Evolutionary conservation across 2,888 invertebrate genomes (phyloP).

Genomic region (Eretmocerus hayati): DNA sequence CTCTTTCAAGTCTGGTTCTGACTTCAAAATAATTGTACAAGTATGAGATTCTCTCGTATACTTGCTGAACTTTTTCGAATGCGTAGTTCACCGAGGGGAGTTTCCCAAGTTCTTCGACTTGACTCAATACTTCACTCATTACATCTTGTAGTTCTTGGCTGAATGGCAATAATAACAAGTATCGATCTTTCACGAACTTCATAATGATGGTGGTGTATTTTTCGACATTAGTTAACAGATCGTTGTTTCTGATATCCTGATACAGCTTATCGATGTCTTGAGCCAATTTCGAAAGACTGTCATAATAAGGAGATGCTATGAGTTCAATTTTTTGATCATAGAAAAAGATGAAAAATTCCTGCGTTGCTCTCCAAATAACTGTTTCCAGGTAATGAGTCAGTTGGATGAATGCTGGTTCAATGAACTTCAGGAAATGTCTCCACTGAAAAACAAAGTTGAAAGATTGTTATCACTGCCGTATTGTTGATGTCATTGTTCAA

Average conservation of each 20-base stretch:
- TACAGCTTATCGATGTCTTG: slow-evolving; percentile 74
- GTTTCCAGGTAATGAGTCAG: slow-evolving; percentile 70
- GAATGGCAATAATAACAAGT: slow-evolving; percentile 61
- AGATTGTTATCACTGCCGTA: too few relatives aligned
- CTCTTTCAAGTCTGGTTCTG: slow-evolving; percentile 59
- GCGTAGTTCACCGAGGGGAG: slow-evolving; percentile 56
- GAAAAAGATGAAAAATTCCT: slow-evolving; percentile 71
- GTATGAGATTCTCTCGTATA: slow-evolving; percentile 60
- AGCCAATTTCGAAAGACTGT: slow-evolving; percentile 70
- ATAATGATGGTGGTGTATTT: slow-evolving; percentile 66
- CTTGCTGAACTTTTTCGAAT: slow-evolving; percentile 54
- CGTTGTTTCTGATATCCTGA: slow-evolving; percentile 69
- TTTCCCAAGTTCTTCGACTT: slow-evolving; percentile 57
- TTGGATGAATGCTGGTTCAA: slow-evolving; percentile 73
- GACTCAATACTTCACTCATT: slow-evolving; percentile 55
- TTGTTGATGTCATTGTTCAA: too few relatives aligned
- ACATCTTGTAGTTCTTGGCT: slow-evolving; percentile 61
- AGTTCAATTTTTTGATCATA: slow-evolving; percentile 73
- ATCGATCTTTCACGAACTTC: slow-evolving; percentile 61
- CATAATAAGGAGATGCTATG: slow-evolving; percentile 74
- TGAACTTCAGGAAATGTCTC: slow-evolving; percentile 63
- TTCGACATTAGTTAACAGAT: slow-evolving; percentile 68
- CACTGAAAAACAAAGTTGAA: too few relatives aligned
- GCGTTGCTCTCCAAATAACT: slow-evolving; percentile 65
- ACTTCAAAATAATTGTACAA: slow-evolving; percentile 71